phyloP scores from a whole-genome alignment of 2,888 invertebrate species.

The Hyposoter dolosus region DNA sequence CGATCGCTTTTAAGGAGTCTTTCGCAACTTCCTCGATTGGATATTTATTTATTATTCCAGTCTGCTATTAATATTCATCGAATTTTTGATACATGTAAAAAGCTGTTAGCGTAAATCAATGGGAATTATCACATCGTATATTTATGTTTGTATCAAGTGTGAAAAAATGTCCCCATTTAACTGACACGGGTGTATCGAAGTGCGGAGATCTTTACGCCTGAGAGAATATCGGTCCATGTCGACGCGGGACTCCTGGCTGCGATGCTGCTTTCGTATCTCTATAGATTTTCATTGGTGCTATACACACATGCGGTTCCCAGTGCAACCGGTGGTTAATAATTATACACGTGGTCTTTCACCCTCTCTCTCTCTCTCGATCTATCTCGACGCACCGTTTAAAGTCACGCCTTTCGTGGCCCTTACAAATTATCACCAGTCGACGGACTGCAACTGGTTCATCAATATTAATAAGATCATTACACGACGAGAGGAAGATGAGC shows the following conservation, averaged over 20 bases:
- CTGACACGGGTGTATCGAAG: slow-evolving; percentile 43
- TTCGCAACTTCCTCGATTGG: background rate
- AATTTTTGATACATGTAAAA: background rate
- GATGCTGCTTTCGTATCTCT: slow-evolving; percentile 49
- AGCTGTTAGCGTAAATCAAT: slow-evolving; percentile 11
- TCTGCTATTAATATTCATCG: background rate
- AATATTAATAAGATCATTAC: slow-evolving; percentile 78
- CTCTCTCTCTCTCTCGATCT: slow-evolving; percentile 41
- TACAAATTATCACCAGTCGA: slow-evolving; percentile 74
- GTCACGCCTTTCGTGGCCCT: slow-evolving; percentile 69
- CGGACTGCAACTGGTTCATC: slow-evolving; percentile 73
- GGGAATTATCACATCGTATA: slow-evolving; percentile 13
- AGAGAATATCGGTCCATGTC: slow-evolving; percentile 59
- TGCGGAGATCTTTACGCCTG: slow-evolving; percentile 60
- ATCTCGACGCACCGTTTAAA: slow-evolving; percentile 64
- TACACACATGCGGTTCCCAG: slow-evolving; percentile 59
- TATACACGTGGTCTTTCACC: slow-evolving; percentile 61
- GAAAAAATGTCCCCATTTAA: slow-evolving; percentile 41
- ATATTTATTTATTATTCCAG: background rate
- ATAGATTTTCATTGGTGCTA: slow-evolving; percentile 18
- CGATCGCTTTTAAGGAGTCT: background rate
- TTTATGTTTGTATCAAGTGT: slow-evolving; percentile 17
- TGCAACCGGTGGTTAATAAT: slow-evolving; percentile 70
- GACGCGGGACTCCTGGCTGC: slow-evolving; percentile 51
- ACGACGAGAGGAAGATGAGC: slow-evolving; percentile 11